phyloP scores from a whole-genome alignment of 2,113 vertebrate genomes.

The Sturnira hondurensis region DNA sequence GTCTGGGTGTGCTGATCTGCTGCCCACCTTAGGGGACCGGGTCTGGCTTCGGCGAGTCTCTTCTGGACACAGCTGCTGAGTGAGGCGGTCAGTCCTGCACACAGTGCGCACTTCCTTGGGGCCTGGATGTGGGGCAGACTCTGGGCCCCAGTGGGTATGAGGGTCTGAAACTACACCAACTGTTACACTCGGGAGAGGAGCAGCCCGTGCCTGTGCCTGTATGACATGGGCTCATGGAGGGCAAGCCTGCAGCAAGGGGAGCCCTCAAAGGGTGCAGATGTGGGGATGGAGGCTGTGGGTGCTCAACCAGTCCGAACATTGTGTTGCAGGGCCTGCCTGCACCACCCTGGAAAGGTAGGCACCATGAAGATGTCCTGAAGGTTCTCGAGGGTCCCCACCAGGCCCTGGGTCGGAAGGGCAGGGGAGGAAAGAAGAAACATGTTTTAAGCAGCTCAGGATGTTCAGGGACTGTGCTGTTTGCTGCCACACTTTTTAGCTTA shows the following conservation, averaged over 20 bases:
- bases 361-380: background rate
- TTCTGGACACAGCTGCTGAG: background rate
- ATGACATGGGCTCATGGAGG: background rate
- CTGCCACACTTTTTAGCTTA: background rate
- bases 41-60: background rate
- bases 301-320: background rate
- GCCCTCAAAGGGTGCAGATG: too few relatives aligned
- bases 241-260: too few relatives aligned
- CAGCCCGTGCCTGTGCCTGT: background rate
- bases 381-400: too few relatives aligned
- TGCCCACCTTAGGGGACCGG: background rate
- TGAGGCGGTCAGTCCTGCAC: background rate
- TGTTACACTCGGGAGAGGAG: fast-evolving
- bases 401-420: background rate
- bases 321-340: fast-evolving
- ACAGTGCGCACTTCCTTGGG: background rate
- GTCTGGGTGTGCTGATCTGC: background rate
- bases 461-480: fast-evolving
- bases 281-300: background rate
- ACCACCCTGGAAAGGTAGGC: background rate
- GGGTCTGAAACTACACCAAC: background rate
- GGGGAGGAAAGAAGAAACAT: background rate
- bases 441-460: background rate
- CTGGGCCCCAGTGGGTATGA: background rate
- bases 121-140: background rate